These are phyloP conservation scores for Temnothorax rugatulus DNA, from an alignment of 2,888 invertebrate genomes.

Conservation along the genomic window DNA sequence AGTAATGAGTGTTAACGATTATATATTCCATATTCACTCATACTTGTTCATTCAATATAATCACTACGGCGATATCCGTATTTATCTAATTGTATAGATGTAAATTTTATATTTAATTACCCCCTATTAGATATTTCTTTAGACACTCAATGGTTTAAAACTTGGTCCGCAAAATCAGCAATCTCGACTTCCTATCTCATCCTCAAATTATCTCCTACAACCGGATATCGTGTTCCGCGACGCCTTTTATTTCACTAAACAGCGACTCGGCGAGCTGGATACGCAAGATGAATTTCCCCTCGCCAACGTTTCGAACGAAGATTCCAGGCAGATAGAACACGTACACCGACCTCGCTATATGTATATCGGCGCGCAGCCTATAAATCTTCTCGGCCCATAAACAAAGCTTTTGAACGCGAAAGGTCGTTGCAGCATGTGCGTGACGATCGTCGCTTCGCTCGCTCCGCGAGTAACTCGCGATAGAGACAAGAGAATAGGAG, in stretches of 20 bases:
- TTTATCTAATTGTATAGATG: neutral
- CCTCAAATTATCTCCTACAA: constrained; percentile 23
- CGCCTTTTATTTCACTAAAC: constrained; percentile 47
- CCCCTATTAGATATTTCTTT: neutral
- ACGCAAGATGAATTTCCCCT: constrained; percentile 75
- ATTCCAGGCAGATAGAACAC: constrained; percentile 74
- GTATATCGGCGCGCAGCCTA: constrained; percentile 78
- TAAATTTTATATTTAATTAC: constrained; percentile 13
- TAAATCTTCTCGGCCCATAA: constrained; percentile 84
- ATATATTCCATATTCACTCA: neutral
- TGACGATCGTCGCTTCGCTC: constrained; percentile 79
- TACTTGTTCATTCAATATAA: neutral
- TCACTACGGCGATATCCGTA: neutral
- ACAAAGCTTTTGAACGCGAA: constrained; percentile 84
- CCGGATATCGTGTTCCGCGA: constrained; percentile 29
- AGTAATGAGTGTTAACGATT: neutral
- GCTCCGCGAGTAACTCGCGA: constrained; percentile 62
- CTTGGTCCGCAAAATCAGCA: constrained; percentile 5
- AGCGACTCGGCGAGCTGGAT: constrained; percentile 32
- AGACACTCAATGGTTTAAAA: neutral
- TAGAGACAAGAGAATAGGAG: constrained; percentile 50
- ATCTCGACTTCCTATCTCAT: constrained; percentile 7
- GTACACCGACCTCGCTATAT: constrained; percentile 71
- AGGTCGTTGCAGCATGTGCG: constrained; percentile 85
- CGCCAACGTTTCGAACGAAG: constrained; percentile 71